Conservation (phyloP, 2,113 vertebrate species). For the Balaeniceps rex region DNA sequence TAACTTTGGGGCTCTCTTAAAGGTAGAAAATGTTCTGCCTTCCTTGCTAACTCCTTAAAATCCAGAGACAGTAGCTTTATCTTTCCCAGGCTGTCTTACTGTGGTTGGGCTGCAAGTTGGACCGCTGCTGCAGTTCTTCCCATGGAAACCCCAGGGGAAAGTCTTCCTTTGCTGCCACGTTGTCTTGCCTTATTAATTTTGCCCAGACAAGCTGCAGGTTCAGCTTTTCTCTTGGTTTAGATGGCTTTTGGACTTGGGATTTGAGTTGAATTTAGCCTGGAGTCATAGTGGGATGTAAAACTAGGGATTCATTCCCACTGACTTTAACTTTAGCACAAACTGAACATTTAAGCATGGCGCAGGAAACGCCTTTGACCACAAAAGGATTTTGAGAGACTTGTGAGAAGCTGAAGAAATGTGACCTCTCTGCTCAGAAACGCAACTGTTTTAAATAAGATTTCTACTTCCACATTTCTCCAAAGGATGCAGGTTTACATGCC, state of each 20-base stretch:
- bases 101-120: neutral
- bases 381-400: neutral
- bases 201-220: neutral
- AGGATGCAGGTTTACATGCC: neutral
- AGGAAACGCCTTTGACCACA: neutral
- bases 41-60: neutral
- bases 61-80: neutral
- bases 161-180: neutral
- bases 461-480: neutral
- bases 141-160: neutral
- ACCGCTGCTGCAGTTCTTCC: neutral
- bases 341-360: rapidly evolving
- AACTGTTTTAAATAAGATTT: neutral
- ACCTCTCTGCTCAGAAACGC: neutral
- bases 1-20: neutral
- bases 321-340: neutral
- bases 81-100: neutral
- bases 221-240: neutral
- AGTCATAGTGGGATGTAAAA: neutral
- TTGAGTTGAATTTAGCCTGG: neutral
- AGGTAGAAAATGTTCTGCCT: neutral
- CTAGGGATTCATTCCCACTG: neutral
- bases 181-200: neutral
- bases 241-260: neutral
- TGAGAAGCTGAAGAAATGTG: neutral